Percentiles rank a stretch among this genome's conserved stretches.
Evolutionary conservation across 2,797 vertebrate genomes (phyloP).

Genomic region (Pterois miles): DNA sequence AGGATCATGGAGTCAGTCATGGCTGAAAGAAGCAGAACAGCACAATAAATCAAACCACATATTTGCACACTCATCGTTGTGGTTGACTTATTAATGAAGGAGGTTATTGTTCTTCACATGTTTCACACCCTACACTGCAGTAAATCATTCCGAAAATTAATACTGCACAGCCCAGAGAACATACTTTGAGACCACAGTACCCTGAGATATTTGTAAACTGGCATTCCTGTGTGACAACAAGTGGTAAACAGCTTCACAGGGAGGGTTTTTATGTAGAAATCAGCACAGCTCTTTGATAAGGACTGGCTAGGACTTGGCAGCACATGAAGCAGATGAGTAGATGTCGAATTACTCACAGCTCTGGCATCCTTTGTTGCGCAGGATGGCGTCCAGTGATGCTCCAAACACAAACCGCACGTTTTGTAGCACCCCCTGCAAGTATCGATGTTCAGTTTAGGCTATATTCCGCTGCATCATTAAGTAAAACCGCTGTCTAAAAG

Average conservation of each 20-base stretch:
- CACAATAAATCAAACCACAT: not conserved
- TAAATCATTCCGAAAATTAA: conserved; percentile 21
- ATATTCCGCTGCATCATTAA: not conserved
- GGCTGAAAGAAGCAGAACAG: conserved; percentile 55
- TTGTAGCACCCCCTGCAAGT: conserved; percentile 93
- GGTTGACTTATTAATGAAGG: not conserved
- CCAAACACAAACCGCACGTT: conserved; percentile 98
- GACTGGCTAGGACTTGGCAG: conserved; percentile 13
- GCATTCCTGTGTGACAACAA: conserved; percentile 43
- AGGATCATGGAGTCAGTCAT: conserved; percentile 87
- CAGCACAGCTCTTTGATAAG: conserved; percentile 27
- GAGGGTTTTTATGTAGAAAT: conserved; percentile 22
- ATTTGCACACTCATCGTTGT: not conserved
- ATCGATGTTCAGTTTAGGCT: conserved; percentile 32
- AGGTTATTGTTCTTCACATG: conserved; percentile 5
- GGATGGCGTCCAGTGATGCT: conserved; percentile 93
- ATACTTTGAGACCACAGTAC: conserved; percentile 21
- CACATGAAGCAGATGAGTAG: not conserved
- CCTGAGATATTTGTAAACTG: conserved; percentile 31
- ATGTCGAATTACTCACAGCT: conserved; percentile 87
- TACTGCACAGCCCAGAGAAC: not conserved
- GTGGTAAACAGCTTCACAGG: conserved; percentile 13
- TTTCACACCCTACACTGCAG: not conserved
- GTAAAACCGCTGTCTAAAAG: not conserved
- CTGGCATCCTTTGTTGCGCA: conserved; percentile 98